Base-by-base conservation (phyloP, 2,113 vertebrate species). In the Malurus melanocephalus region DNA sequence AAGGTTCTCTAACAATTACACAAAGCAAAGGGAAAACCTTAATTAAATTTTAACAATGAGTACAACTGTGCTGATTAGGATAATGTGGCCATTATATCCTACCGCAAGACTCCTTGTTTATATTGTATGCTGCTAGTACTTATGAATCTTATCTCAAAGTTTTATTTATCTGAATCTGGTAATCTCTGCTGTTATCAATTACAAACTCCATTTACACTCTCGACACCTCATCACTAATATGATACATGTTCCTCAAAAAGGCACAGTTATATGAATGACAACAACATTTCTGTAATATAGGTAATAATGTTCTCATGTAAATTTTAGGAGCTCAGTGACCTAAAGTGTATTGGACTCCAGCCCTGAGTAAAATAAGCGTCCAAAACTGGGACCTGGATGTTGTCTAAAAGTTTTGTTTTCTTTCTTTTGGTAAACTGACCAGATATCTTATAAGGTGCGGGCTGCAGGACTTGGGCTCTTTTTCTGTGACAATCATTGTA, bases 31-130 rank as follows among this genome's bases (percentile, higher is more conserved):
- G 78, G 57, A 88, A 91, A 94, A 84, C n/a, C 61, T 94, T 88
- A 94, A 93, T 94, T 88, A 90, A 95, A 94, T 91, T 91, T 91
- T 93, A 92, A 86, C 0, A 4, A 83, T 52, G 49, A 86, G 33
- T 85, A 55, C 0, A 5, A 88, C 87, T 69, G 53, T 81, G 35
- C 51, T 93, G 78, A 92, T 75, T 90, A 94, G 55, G 46, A 81
- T 90, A 94, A 90, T 79, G 46, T 71, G 67, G 89, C 79, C 71
- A 88, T 91, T 93, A 84, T 61, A 88, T 32, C 69, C 28, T 65
- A 53, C 62, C 9, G 7, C 33, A 85, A 90, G 46, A 56, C 22
- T 48, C 74, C 71, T 81, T 93, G 57, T 81, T 90, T 87, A 65
- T 87, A 86, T 45, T 81, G 24, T 38, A 28, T 46, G 16, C 53